phyloP scores from a whole-genome alignment of 2,888 invertebrate genomes.

The Trichacis sp. region DNA sequence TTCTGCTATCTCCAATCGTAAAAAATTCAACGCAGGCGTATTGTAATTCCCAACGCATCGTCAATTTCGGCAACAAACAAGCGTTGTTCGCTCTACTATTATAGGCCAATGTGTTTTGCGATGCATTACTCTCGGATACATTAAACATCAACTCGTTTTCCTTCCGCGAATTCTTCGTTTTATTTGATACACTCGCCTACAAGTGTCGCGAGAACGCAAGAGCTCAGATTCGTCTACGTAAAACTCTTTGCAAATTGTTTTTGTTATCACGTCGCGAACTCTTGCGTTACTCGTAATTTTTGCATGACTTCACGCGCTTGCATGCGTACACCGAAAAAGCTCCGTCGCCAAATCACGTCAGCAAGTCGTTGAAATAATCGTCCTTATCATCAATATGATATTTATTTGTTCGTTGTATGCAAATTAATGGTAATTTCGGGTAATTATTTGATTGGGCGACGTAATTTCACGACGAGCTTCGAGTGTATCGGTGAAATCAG shows the following conservation, averaged over 20 bases:
- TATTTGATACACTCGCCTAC: conserved; percentile 21
- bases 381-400: no score
- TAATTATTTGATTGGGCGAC: no score
- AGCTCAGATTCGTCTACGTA: conserved; percentile 23
- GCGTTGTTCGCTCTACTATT: conserved; percentile 42
- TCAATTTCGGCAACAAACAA: conserved; percentile 43
- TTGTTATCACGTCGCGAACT: no score
- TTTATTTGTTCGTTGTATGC: no score
- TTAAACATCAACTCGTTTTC: conserved; percentile 32
- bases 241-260: conserved; percentile 5
- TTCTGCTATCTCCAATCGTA: conserved; percentile 13
- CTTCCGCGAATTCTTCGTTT: conserved; percentile 8
- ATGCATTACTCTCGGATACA: conserved; percentile 40
- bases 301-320: conserved; percentile 36
- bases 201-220: conserved; percentile 34
- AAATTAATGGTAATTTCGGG: no score
- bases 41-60: conserved; percentile 43
- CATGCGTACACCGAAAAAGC: conserved; percentile 17
- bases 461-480: conserved; percentile 5
- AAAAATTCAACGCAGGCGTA: conserved; percentile 45
- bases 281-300: conserved; percentile 32
- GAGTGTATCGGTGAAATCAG: conserved; percentile 34
- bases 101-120: conserved; percentile 42
- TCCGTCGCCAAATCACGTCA: not conserved
- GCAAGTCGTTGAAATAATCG: no score